Base-by-base conservation (phyloP, 1,140 invertebrate species). In the Rhagoletis pomonella region DNA sequence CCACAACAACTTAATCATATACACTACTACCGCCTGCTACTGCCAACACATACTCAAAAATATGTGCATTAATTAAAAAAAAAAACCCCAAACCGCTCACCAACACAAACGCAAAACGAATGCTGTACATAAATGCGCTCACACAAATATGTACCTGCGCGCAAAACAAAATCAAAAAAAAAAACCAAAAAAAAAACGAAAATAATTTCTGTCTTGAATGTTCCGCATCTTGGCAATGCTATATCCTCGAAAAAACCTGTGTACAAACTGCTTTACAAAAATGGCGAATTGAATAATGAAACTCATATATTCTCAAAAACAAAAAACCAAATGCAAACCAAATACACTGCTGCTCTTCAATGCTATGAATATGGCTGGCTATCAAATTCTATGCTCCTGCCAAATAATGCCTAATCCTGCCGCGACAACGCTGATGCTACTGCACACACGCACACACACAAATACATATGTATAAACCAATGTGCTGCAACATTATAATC, bases 191-290 rank as follows among this genome's bases (percentile, higher is more conserved):
- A 44, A 73, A 17, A 17, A 73, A 73, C 29, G 67, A 44, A 47
- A 73, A 73, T 17, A 73, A 73, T 17, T 44, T 39, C 9, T 44
- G 67, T 12, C 67, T 42, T 73, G 47, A 62, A 73, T 73, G 39
- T 73, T 17, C 9, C 42, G n/a, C n/a, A 67, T 67, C 65, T 29
- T 67, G 65, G 6, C 19, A 17, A 73, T 47, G 12, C 39, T 73
- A 44, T 73, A 47, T 73, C 1, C 67, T 44, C 39, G 10, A 9
- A 6, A 50, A 47, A 73, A 44, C 7, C 14, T 73, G 12, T 4
- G 14, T 73, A 12, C 12, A 50, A 81, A 81, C 9, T 81, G 73
- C 19, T 81, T 55, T 81, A 55, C 73, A 55, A 81, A 55, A 81
- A 4, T 50, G 17, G n/a, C 6, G 10, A 81, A 81, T 50, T 50